Conservation (phyloP, 2,113 vertebrate species). For the Benitochromis conjunctus region DNA sequence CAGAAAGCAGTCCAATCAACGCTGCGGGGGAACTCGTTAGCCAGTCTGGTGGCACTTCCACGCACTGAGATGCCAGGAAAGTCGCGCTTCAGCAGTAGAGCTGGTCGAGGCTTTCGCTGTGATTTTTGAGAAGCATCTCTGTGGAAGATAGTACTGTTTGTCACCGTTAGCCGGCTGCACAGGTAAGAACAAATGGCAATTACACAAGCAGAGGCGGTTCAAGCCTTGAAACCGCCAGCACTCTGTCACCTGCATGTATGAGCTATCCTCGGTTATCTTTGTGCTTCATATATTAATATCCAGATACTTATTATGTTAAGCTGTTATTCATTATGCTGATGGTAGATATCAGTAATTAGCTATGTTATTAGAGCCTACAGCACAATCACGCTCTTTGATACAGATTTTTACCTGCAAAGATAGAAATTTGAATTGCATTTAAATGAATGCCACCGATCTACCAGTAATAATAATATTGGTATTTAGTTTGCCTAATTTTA, state of each 20-base stretch:
- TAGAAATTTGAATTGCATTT: not conserved
- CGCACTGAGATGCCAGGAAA: slow-evolving; percentile 6
- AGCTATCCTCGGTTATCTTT: not conserved
- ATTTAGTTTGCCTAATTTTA: not conserved
- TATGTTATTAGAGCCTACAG: not conserved
- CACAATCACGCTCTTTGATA: not conserved
- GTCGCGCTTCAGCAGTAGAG: not conserved
- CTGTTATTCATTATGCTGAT: not conserved
- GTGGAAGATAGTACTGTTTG: not conserved
- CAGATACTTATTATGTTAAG: not conserved
- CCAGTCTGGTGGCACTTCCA: not conserved
- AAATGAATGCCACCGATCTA: not conserved
- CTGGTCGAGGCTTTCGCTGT: slow-evolving; percentile 3
- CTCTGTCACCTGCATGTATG: not conserved
- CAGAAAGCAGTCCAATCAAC: not conserved
- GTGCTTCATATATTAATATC: not conserved
- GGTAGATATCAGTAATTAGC: not conserved
- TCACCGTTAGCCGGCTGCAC: slow-evolving; percentile 12
- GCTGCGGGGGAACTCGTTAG: not conserved
- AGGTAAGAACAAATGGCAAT: slow-evolving; percentile 39
- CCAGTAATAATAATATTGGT: not conserved
- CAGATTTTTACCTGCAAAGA: not conserved
- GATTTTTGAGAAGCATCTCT: slow-evolving; percentile 12
- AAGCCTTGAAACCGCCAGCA: not conserved
- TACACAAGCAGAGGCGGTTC: not conserved